Evolutionary conservation across 2,113 vertebrate species (phyloP).

Genomic region (Hippocampus barbouri): DNA sequence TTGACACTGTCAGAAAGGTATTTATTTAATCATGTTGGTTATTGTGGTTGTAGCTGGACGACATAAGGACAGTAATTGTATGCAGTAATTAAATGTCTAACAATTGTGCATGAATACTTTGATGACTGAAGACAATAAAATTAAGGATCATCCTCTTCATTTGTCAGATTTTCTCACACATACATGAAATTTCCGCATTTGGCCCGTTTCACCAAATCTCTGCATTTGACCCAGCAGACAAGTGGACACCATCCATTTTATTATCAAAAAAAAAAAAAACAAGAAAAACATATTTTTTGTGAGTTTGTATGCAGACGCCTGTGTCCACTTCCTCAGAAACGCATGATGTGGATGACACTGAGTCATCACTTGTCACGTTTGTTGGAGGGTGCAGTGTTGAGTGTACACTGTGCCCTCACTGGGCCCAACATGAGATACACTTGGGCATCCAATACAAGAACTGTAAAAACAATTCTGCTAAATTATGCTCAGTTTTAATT

Average conservation of each 20-base stretch:
- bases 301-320: background rate
- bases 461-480: background rate
- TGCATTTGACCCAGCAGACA: no score
- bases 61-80: background rate
- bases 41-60: background rate
- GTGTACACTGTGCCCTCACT: background rate
- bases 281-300: background rate
- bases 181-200: no score
- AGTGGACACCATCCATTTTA: background rate
- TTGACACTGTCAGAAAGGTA: background rate
- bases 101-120: background rate
- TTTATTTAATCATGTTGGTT: background rate
- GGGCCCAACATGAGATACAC: background rate
- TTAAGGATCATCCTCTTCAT: no score
- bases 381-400: background rate
- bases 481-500: no score
- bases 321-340: background rate
- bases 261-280: background rate
- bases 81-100: background rate
- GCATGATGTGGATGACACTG: conserved; percentile 1
- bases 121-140: background rate
- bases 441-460: no score
- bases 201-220: no score
- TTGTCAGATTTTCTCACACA: background rate
- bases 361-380: conserved; percentile 1